Evolutionary conservation across 1,140 invertebrate species (phyloP).

Genomic region (Drosophila fuyamai): DNA sequence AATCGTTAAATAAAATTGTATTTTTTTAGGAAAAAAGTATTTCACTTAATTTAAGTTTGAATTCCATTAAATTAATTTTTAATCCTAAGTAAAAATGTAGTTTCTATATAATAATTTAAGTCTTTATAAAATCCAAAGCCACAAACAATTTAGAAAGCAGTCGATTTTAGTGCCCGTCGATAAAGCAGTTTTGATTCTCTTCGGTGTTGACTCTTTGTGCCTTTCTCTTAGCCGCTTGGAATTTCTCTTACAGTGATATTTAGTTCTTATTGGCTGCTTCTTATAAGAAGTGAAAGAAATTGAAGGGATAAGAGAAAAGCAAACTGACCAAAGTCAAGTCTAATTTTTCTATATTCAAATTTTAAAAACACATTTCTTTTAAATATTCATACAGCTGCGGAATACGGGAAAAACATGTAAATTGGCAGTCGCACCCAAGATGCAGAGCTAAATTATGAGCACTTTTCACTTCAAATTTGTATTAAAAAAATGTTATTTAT

Average conservation of each 20-base stretch:
- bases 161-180: conserved; percentile 2
- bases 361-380: background rate
- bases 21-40: too few relatives aligned
- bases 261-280: conserved; percentile 32
- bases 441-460: conserved; percentile 9
- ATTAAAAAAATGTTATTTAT: conserved; percentile 36
- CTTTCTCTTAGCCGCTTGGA: background rate
- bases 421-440: conserved; percentile 17
- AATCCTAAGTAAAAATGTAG: too few relatives aligned
- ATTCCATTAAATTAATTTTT: too few relatives aligned
- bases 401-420: conserved; percentile 17
- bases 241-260: conserved; percentile 4
- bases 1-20: too few relatives aligned
- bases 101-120: too few relatives aligned
- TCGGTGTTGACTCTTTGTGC: background rate
- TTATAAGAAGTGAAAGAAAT: background rate
- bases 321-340: conserved; percentile 8
- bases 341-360: background rate
- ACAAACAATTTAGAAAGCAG: background rate
- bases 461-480: conserved; percentile 10
- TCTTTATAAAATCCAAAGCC: background rate
- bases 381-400: conserved; percentile 34
- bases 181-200: conserved; percentile 36
- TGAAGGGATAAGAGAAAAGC: background rate
- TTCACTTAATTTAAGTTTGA: too few relatives aligned